phyloP scores from a whole-genome alignment of 2,113 vertebrate genomes.

The Panthera leo region DNA sequence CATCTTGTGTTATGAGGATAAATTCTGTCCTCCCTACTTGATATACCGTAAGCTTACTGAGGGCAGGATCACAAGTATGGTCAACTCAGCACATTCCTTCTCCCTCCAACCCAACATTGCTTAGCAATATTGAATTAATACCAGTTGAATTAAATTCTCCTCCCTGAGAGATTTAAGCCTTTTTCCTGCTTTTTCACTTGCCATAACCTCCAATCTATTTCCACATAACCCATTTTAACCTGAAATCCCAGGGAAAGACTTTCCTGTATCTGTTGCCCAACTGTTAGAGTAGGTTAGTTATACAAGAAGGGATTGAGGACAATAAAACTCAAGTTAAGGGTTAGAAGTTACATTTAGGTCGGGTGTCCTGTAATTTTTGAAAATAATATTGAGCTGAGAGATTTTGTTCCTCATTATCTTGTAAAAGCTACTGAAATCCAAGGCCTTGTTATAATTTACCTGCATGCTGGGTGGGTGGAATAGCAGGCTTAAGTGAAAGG shows the following conservation, averaged over 20 bases:
- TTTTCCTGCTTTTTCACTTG: neutral
- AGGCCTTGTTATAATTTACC: neutral
- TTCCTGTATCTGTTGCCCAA: neutral
- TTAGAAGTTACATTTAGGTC: neutral
- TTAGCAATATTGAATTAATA: neutral
- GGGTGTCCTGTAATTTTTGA: neutral
- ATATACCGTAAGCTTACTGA: neutral
- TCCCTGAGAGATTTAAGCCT: neutral
- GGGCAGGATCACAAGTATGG: neutral
- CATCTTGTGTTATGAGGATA: neutral
- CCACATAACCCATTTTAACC: neutral
- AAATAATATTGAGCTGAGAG: neutral
- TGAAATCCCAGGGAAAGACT: neutral
- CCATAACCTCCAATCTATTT: neutral
- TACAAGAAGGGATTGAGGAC: neutral
- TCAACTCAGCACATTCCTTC: neutral
- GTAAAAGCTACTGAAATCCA: neutral
- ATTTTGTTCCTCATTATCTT: neutral
- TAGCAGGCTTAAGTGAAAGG: neutral
- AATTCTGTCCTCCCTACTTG: neutral
- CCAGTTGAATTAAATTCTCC: neutral
- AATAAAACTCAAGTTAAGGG: neutral
- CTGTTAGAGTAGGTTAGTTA: neutral
- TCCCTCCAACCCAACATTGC: neutral
- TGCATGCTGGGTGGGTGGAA: neutral